Conservation (phyloP, 2,888 invertebrate genomes). For the Trichogramma dendrolimi region DNA sequence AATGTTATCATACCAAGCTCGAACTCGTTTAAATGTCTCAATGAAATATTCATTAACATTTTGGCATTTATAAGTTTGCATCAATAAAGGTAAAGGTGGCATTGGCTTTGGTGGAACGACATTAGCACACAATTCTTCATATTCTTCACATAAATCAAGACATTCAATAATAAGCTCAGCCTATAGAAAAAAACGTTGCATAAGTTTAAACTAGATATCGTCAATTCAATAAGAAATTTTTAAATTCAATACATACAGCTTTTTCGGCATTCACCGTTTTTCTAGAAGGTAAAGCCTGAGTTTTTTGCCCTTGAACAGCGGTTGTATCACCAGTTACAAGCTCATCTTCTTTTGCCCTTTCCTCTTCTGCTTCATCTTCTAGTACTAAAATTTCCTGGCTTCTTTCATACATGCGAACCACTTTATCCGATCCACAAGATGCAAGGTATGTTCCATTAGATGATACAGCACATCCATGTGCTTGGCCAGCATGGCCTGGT, state of each 20-base stretch:
- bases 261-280: conserved; percentile 84
- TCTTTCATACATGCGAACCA: conserved; percentile 79
- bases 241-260: conserved; percentile 62
- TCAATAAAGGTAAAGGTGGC: conserved; percentile 70
- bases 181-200: conserved; percentile 43
- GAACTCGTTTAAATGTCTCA: conserved; percentile 72
- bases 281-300: conserved; percentile 77
- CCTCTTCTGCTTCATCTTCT: conserved; percentile 84
- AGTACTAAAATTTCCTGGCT: conserved; percentile 87
- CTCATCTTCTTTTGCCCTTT: conserved; percentile 71
- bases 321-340: conserved; percentile 71
- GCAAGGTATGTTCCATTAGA: conserved; percentile 75
- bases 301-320: conserved; percentile 67
- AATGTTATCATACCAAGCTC: conserved; percentile 63
- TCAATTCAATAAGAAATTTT: background rate
- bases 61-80: conserved; percentile 73
- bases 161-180: conserved; percentile 92
- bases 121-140: conserved; percentile 59
- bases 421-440: conserved; percentile 82
- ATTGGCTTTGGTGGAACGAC: conserved; percentile 52
- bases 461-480: conserved; percentile 71
- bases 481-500: conserved; percentile 79
- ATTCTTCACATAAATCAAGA: conserved; percentile 69
- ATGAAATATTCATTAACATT: conserved; percentile 77
- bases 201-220: conserved; percentile 1